Conservation (phyloP, 1,140 invertebrate genomes). For the Colletes gigas region DNA sequence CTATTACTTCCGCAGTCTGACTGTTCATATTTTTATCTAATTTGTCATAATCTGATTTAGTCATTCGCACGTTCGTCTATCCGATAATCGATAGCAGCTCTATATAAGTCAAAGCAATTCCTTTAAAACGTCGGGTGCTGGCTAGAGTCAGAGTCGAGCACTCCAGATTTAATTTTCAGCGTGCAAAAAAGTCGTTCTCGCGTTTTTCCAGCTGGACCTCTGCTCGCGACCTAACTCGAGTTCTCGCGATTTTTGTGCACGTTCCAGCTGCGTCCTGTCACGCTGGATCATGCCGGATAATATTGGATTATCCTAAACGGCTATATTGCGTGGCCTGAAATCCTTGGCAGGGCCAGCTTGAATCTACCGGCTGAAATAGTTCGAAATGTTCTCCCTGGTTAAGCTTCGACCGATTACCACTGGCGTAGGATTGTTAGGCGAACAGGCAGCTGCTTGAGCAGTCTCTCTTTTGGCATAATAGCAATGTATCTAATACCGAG, state of each 20-base stretch:
- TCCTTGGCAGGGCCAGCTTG: not conserved
- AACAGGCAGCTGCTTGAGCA: too few relatives aligned
- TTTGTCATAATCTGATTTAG: too few relatives aligned
- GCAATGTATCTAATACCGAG: not conserved
- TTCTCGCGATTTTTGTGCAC: conserved; percentile 6
- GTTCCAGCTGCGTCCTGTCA: conserved; percentile 25
- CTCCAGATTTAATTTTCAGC: not conserved
- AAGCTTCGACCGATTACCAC: not conserved
- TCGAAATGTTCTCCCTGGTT: not conserved
- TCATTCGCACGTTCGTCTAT: too few relatives aligned
- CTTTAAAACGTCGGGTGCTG: not conserved
- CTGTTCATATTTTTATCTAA: too few relatives aligned
- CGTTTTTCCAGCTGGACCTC: not conserved
- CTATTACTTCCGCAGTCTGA: too few relatives aligned
- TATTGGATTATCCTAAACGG: conserved; percentile 35
- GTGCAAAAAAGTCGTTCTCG: not conserved
- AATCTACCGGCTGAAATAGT: not conserved
- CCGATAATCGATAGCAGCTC: not conserved
- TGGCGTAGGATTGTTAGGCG: not conserved
- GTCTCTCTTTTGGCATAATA: too few relatives aligned
- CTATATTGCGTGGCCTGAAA: conserved; percentile 15
- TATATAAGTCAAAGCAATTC: not conserved
- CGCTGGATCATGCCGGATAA: conserved; percentile 33
- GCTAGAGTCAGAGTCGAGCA: not conserved
- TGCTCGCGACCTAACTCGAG: not conserved